phyloP scores from a whole-genome alignment of 1,140 invertebrate genomes.

The Gonioctena quinquepunctata region DNA sequence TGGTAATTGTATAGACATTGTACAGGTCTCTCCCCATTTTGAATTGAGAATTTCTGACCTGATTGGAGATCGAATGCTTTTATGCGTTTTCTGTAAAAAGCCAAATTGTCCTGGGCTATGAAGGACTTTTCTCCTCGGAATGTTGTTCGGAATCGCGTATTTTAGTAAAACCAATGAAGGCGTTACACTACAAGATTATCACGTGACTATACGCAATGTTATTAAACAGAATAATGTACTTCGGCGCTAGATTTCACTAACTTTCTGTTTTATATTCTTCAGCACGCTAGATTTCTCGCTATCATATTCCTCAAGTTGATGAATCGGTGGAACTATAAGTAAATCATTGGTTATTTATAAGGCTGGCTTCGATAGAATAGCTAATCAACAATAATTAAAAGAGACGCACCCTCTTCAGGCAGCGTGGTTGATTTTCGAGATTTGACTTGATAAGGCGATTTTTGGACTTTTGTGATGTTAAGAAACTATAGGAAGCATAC shows the following conservation, averaged over 20 bases:
- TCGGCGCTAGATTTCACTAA: background rate
- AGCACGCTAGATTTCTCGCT: slow-evolving; percentile 2
- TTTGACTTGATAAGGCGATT: no score
- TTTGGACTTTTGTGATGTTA: no score
- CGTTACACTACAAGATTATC: background rate
- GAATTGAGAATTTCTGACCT: no score
- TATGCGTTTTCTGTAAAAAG: no score
- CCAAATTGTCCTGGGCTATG: no score
- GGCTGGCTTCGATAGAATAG: background rate
- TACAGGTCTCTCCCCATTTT: no score
- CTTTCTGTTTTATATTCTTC: slow-evolving; percentile 3
- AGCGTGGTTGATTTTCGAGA: no score
- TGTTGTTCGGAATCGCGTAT: background rate
- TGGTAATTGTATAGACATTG: no score
- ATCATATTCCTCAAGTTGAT: background rate
- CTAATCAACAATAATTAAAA: background rate
- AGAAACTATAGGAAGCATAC: no score
- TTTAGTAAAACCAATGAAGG: background rate
- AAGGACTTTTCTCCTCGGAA: no score
- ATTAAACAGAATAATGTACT: background rate
- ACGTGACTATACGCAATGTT: slow-evolving; percentile 1
- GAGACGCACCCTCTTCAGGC: no score
- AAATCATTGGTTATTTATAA: background rate
- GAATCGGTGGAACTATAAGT: background rate
- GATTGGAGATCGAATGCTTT: no score